These are phyloP conservation scores for Drosophila vallismaia DNA, from an alignment of 2,888 invertebrate genomes.

Conservation along the genomic window DNA sequence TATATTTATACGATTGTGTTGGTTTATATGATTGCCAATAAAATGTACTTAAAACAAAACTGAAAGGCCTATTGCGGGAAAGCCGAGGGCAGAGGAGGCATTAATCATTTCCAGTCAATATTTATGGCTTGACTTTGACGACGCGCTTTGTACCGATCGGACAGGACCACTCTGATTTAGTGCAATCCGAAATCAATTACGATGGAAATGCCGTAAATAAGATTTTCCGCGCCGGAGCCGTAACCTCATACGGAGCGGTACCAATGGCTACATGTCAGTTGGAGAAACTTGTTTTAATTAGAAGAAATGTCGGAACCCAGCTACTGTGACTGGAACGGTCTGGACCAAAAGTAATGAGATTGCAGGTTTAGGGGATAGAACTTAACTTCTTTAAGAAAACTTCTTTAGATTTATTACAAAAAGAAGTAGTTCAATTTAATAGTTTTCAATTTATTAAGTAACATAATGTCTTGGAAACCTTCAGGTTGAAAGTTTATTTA, in stretches of 20 bases:
- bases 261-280: conserved; percentile 39
- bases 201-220: conserved; percentile 54
- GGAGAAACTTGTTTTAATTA: conserved; percentile 36
- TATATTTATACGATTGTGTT: conserved; percentile 15
- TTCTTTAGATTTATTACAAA: no score
- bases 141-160: conserved; percentile 28
- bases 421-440: no score
- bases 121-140: conserved; percentile 46
- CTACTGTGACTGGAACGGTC: conserved; percentile 31
- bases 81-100: conserved; percentile 34
- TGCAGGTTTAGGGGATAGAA: no score
- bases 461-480: no score
- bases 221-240: conserved; percentile 37
- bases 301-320: conserved; percentile 7
- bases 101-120: conserved; percentile 49
- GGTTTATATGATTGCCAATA: conserved; percentile 50
- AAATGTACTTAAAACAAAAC: conserved; percentile 57
- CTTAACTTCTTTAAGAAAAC: no score
- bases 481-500: no score
- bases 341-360: neutral
- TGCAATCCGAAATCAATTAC: conserved; percentile 65
- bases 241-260: conserved; percentile 68
- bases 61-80: conserved; percentile 33
- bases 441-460: no score
- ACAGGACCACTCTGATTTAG: conserved; percentile 14